phyloP scores from a whole-genome alignment of 2,888 invertebrate genomes.

The Dolichopus griseipennis region DNA sequence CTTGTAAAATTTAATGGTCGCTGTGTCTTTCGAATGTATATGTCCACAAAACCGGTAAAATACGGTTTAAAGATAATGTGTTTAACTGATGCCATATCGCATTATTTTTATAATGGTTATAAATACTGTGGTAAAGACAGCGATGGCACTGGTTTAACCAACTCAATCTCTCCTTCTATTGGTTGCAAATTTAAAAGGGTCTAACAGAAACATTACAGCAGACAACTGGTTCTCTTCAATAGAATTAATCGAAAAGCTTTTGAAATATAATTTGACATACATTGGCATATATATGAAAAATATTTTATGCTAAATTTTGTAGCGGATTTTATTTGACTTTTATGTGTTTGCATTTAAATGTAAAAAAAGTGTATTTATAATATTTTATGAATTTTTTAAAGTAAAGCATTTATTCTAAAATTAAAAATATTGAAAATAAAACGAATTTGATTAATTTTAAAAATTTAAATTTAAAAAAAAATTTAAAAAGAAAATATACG shows the following conservation, averaged over 20 bases:
- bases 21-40: slow-evolving; percentile 22
- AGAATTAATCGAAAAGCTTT: slow-evolving; percentile 19
- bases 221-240: slow-evolving; percentile 22
- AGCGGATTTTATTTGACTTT: no score
- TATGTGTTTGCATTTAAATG: no score
- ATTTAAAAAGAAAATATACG: no score
- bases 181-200: slow-evolving; percentile 20
- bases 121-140: slow-evolving; percentile 14
- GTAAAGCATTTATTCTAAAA: no score
- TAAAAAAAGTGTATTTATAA: no score
- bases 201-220: slow-evolving; percentile 20
- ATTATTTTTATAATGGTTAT: slow-evolving; percentile 18
- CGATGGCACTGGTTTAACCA: not conserved
- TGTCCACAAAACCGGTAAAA: slow-evolving; percentile 23
- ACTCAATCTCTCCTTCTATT: slow-evolving; percentile 17
- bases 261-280: slow-evolving; percentile 19
- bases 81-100: slow-evolving; percentile 15
- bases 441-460: no score
- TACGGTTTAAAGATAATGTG: slow-evolving; percentile 22
- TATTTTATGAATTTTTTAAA: no score
- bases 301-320: no score
- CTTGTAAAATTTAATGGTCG: slow-evolving; percentile 22
- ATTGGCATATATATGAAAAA: slow-evolving; percentile 19
- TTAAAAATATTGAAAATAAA: no score
- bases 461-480: no score